Evolutionary conservation across 2,888 invertebrate species (phyloP), one percentile per base, ranked within the genome.

Genomic region (Calameuta idolon): DNA sequence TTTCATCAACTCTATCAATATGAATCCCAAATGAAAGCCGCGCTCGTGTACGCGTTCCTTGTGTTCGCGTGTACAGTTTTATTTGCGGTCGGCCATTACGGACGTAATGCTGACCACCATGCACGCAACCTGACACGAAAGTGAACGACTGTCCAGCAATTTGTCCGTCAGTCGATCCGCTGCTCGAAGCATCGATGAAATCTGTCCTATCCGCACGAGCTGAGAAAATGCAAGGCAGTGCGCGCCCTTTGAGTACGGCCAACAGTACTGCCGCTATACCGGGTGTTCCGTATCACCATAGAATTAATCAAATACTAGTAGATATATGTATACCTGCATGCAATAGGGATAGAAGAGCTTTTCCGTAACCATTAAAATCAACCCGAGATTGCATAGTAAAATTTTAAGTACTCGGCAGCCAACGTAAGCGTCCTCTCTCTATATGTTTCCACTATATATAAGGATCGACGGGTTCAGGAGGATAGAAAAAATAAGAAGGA

Each of bases 1-100:
- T 75, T 77, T 82, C 79, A 73, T 76, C 31, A 55, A 55, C 23
- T 23, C 23, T 15, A 55, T 55, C 23, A 37, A 79, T 80, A 82
- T 77, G 77, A 82, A 80, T 23, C 9, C 9, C 55, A 23, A 71
- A 15, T 71, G 30, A 71, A n/a, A 71, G 34, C 71, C 31, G 34
- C 34, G 11, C 30, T 34, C 31, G 23, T 30, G 34, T 71, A 33
- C 3, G 4, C 31, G 31, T 71, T 33, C 71, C 30, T 34, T 12
- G 71, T 71, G 34, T 30, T 15, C 71, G 71, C 71, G 30, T 71
- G 23, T 34, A 71, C 30, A 71, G 23, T 71, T 55, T 55, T 55
- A 55, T 55, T 55, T 55, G 55, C 55, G 55, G 55, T 55, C 55
- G 5, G 55, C 23, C 55, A 55, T 55, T 55, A 55, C 23, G 55